Base-by-base conservation (phyloP, 2,888 invertebrate species). In the Caenorhabditis drosophilae region DNA sequence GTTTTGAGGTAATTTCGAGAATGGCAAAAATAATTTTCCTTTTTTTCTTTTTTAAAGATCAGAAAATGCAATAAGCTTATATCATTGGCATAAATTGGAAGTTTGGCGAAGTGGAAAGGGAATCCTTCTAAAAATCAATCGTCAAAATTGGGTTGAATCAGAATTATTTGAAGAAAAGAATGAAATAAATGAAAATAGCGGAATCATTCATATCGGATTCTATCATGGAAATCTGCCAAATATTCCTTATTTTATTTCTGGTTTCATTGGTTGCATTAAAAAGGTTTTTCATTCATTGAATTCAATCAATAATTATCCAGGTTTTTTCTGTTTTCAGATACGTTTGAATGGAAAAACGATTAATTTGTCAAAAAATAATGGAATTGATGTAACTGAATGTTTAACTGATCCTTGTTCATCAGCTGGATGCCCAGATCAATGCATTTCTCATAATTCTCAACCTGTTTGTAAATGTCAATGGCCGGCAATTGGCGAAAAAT, bases 81-180 rank as follows among this genome's bases (percentile, higher is more conserved):
- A 73, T 44, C 51, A 56, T 15, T 76, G 76, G 76, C 76, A 76
- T 53, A 73, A 66, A 36, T 23, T 71, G n/a, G 73, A 75, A 54
- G 59, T 71, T 25, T 76, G 73, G 70, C 50, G 76, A 54, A 70
- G 62, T 40, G 76, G 76, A 4, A 54, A 57, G 18, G 73, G 74
- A 31, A 53, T 75, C 2, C 60, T 75, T 9, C 52, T 75, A 46
- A 75, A 38, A 45, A 51, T 72, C 15, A 69, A 70, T 45, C 59
- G 62, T 27, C 71, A 71, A 44, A 44, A 56, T 18, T 74, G 74
- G 74, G 60, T 70, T 15, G 74, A 74, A 42, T 56, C 60, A 12
- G 67, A 69, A 27, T 35, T 64, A 36, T 49, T 55, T 41, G 55
- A 48, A 4, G 25, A 52, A 22, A 55, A 40, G 18, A 18, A 36